Evolutionary conservation across 2,888 invertebrate genomes (phyloP).

Genomic region (Spodoptera exigua): DNA sequence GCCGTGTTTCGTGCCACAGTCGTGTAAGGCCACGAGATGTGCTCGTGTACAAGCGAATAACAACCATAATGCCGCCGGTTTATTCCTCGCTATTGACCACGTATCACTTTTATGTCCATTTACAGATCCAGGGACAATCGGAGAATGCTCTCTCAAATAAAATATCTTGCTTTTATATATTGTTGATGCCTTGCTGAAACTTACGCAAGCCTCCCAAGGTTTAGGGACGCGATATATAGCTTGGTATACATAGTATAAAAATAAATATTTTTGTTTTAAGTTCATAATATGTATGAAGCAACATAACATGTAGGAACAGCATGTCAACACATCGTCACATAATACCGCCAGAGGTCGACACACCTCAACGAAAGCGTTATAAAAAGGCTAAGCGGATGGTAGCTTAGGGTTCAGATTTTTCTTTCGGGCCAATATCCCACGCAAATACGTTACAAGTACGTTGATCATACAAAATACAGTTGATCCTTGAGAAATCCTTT

Average conservation of each 20-base stretch:
- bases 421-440: background rate
- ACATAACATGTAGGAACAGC: too few species aligned
- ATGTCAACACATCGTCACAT: too few species aligned
- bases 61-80: conserved; percentile 20
- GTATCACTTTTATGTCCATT: conserved; percentile 38
- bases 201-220: too few species aligned
- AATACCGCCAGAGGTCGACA: background rate
- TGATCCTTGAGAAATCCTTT: conserved; percentile 5
- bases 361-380: background rate
- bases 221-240: too few species aligned
- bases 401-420: conserved; percentile 2
- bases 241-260: too few species aligned
- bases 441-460: conserved; percentile 6
- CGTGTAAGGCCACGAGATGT: conserved; percentile 18
- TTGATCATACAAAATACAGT: conserved; percentile 13
- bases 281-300: too few species aligned
- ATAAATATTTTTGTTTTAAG: too few species aligned
- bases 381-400: background rate
- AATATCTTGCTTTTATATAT: conserved; percentile 19
- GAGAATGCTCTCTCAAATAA: conserved; percentile 20
- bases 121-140: conserved; percentile 24
- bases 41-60: conserved; percentile 31
- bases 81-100: conserved; percentile 37
- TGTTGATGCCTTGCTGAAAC: background rate
- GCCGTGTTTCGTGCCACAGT: conserved; percentile 2